Percentiles rank a stretch among this genome's conserved stretches.
These are phyloP conservation scores for Acleris sparsana DNA, from an alignment of 2,888 invertebrate species.

Conservation along the genomic window DNA sequence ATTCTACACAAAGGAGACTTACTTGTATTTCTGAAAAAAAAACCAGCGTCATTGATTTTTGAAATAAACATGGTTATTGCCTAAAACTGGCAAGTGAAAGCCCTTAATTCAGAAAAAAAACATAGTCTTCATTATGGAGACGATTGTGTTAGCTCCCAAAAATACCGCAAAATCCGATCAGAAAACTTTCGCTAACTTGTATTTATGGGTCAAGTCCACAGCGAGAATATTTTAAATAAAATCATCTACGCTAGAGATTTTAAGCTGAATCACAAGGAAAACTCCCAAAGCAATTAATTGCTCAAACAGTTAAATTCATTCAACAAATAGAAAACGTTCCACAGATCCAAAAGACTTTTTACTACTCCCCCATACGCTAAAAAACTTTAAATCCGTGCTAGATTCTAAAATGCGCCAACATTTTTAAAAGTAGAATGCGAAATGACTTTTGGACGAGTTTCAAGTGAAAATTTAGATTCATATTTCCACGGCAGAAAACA, in stretches of 20 bases:
- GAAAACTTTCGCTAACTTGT: no score
- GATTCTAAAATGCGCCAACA: neutral
- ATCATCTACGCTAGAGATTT: neutral
- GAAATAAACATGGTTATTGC: no score
- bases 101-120: no score
- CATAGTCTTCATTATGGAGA: no score
- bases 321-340: neutral
- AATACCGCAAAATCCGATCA: no score
- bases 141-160: no score
- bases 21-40: no score
- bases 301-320: neutral
- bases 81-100: no score
- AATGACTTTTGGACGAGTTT: constrained; percentile 14
- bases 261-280: neutral
- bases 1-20: no score
- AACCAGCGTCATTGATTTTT: no score
- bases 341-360: neutral
- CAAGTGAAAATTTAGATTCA: constrained; percentile 27
- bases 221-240: neutral
- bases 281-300: neutral
- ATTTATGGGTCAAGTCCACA: neutral
- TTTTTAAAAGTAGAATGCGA: constrained; percentile 16
- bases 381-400: neutral
- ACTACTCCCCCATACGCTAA: neutral
- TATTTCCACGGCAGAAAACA: constrained; percentile 8